phyloP scores from a whole-genome alignment of 1,140 invertebrate genomes.

The Dysdera silvatica region DNA sequence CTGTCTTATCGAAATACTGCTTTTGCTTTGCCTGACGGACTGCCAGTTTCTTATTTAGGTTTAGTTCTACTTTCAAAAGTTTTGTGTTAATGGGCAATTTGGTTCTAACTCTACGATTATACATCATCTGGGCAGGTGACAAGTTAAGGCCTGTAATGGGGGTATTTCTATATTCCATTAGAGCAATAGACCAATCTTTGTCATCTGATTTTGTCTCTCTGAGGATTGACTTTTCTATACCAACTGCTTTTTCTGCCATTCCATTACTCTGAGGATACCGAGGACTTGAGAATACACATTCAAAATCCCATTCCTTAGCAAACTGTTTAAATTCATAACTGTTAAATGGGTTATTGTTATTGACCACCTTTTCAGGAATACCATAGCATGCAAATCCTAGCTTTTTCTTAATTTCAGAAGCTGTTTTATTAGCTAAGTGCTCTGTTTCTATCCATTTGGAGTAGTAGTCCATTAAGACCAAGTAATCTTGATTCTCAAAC shows the following conservation, averaged over 20 bases:
- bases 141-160: neutral
- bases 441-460: slow-evolving; percentile 5
- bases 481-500: neutral
- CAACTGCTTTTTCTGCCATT: slow-evolving; percentile 1
- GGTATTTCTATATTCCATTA: slow-evolving; percentile 13
- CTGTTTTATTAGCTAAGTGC: neutral
- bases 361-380: neutral
- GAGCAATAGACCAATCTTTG: neutral
- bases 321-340: slow-evolving; percentile 9
- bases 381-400: neutral
- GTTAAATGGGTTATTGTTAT: slow-evolving; percentile 9
- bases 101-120: neutral
- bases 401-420: slow-evolving; percentile 5
- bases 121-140: slow-evolving; percentile 5
- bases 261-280: slow-evolving; percentile 10
- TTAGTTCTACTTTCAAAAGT: neutral
- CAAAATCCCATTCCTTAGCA: slow-evolving; percentile 3
- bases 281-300: neutral
- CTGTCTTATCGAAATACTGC: neutral
- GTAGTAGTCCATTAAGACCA: slow-evolving; percentile 10
- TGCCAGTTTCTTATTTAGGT: neutral
- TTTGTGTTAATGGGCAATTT: neutral
- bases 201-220: neutral
- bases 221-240: slow-evolving; percentile 4
- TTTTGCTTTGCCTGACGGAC: neutral